These are phyloP conservation scores for Trypoxylon attenuatum DNA, from an alignment of 2,888 invertebrate genomes.

Conservation along the genomic window DNA sequence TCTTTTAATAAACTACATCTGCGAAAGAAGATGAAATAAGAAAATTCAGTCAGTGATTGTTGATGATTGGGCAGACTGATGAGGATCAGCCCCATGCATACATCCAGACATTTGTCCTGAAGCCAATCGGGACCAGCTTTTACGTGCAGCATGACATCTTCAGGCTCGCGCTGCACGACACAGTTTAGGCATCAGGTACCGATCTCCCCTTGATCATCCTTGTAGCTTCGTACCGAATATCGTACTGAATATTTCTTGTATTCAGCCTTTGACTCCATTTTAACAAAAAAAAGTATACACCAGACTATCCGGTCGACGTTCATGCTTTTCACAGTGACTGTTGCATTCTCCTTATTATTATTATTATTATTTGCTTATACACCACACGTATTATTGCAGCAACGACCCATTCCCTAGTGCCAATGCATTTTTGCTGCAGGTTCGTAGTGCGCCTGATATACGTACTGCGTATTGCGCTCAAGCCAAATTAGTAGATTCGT, in stretches of 20 bases:
- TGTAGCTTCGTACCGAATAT: conserved; percentile 65
- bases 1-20: conserved; percentile 61
- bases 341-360: conserved; percentile 42
- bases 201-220: conserved; percentile 63
- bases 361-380: background rate
- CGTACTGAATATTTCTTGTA: no score
- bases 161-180: conserved; percentile 93
- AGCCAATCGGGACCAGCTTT: conserved; percentile 90
- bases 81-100: conserved; percentile 96
- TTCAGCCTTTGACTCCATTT: no score
- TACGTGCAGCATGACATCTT: conserved; percentile 97
- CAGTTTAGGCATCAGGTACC: conserved; percentile 76
- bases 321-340: no score
- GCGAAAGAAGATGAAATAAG: conserved; percentile 60
- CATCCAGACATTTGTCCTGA: conserved; percentile 94
- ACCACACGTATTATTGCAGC: background rate
- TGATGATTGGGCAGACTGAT: conserved; percentile 86
- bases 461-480: no score
- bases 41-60: conserved; percentile 69
- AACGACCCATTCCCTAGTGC: background rate
- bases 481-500: no score
- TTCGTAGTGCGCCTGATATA: no score
- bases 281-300: no score
- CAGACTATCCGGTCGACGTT: no score
- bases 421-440: background rate